Evolutionary conservation across 2,888 invertebrate genomes (phyloP).

Genomic region (Entomobrya proxima): DNA sequence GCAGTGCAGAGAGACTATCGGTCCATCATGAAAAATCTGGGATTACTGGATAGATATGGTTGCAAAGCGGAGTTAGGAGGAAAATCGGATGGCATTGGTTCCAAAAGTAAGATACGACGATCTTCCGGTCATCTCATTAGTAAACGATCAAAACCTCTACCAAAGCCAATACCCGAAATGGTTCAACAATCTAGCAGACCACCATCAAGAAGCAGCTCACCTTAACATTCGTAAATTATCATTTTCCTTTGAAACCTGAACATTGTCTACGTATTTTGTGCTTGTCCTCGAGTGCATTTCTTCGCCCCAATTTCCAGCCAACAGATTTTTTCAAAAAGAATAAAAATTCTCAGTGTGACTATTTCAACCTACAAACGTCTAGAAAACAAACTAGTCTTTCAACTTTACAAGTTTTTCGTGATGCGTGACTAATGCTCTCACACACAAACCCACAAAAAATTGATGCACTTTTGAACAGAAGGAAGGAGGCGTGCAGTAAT

Average conservation of each 20-base stretch:
- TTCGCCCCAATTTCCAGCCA: too few species aligned
- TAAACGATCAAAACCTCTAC: background rate
- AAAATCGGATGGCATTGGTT: background rate
- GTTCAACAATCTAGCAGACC: background rate
- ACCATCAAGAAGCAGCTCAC: background rate
- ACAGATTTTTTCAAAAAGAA: slow-evolving; percentile 10
- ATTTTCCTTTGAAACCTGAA: too few species aligned
- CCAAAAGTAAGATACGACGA: background rate
- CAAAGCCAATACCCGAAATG: background rate
- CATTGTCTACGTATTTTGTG: too few species aligned
- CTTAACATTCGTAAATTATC: background rate
- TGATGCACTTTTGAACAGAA: slow-evolving; percentile 10
- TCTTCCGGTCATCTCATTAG: background rate
- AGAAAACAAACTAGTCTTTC: slow-evolving; percentile 25
- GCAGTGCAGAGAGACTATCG: slow-evolving; percentile 70
- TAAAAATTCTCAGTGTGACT: slow-evolving; percentile 25
- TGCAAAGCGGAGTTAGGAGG: background rate
- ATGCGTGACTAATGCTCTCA: slow-evolving; percentile 44
- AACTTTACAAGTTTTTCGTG: slow-evolving; percentile 35
- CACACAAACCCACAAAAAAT: background rate
- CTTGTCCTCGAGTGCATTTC: too few species aligned
- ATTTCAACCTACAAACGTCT: slow-evolving; percentile 9
- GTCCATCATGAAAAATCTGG: slow-evolving; percentile 65
- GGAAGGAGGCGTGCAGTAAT: slow-evolving; percentile 47
- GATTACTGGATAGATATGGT: slow-evolving; percentile 58